Percentiles rank a stretch among this genome's conserved stretches.
phyloP scores from a whole-genome alignment of 1,140 invertebrate species.

The Sweltsa coloradensis region DNA sequence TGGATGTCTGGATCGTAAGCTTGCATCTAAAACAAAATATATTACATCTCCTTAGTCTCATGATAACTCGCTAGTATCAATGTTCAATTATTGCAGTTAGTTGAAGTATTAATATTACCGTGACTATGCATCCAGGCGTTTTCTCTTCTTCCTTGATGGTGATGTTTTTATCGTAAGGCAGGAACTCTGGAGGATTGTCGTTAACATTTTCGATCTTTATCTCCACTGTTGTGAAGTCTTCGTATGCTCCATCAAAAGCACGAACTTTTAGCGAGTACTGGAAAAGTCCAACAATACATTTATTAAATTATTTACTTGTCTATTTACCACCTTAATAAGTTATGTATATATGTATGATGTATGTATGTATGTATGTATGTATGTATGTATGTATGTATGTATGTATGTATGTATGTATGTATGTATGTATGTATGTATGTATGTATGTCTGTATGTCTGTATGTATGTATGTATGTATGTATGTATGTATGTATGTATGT shows the following conservation, averaged over 20 bases:
- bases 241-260: slow-evolving; percentile 64
- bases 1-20: slow-evolving; percentile 79
- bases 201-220: slow-evolving; percentile 74
- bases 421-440: no score
- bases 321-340: no score
- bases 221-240: slow-evolving; percentile 59
- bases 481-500: no score
- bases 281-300: slow-evolving; percentile 16
- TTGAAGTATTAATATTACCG: slow-evolving; percentile 23
- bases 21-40: slow-evolving; percentile 34
- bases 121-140: slow-evolving; percentile 48
- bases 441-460: no score
- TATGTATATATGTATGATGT: no score
- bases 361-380: no score
- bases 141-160: slow-evolving; percentile 56
- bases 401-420: no score
- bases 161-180: slow-evolving; percentile 45
- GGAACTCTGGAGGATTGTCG: slow-evolving; percentile 69
- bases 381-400: no score
- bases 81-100: no score
- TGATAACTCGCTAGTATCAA: no score
- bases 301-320: no score
- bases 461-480: no score
- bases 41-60: not conserved
- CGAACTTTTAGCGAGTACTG: slow-evolving; percentile 60